Base-by-base conservation (phyloP, 1,140 invertebrate genomes). In the Littorina saxatilis region DNA sequence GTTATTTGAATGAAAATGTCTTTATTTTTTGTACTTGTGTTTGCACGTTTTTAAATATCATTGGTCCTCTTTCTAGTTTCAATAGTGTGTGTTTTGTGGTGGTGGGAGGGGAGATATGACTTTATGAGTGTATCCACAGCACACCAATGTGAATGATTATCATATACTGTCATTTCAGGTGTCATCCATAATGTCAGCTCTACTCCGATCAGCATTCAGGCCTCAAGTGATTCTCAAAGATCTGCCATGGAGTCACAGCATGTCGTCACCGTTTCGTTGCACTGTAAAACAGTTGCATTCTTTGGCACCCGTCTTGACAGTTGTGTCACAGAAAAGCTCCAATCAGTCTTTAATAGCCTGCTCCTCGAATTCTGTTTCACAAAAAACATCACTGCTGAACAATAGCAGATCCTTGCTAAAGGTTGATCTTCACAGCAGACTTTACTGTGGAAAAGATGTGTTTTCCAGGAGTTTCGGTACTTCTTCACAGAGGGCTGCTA, bases 401-500 rank as follows among this genome's bases (percentile, higher is more conserved):
- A 23, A 3, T 39, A 20, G 32, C 35, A 39, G 5, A 1, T 17
- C 0, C 35, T 20, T 4, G 35, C 20, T 47, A 47, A 47, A 47
- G 7, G 17, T 5, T 5, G 17, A 47, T 47, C 43, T 47, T 47
- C 43, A 9, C 7, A 47, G 43, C 43, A 9, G 43, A n/a, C n/a
- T n/a, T 47, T 5, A 47, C 43, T 47, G 13, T 40, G 35, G 15
- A 23, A 20, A 7, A 39, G 35, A 15, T 39, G 23, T 29, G 13
- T 32, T 63, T 15, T 35, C 27, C 3, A 63, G 27, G 4, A 39
- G 35, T 39, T 68, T 68, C 37, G 23, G 29, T 35, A 39, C 66
- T 17, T 68, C 66, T 23, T 17, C 32, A 2, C 2, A 61, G 58
- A 39, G 50, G 82, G 43, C 86, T 82, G 13, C 50, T 84, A 35